A percentile compares a stretch with the other conserved stretches of the same genome.
These are phyloP conservation scores for Myotis yumanensis DNA, from an alignment of 2,113 vertebrate genomes.

Conservation along the genomic window DNA sequence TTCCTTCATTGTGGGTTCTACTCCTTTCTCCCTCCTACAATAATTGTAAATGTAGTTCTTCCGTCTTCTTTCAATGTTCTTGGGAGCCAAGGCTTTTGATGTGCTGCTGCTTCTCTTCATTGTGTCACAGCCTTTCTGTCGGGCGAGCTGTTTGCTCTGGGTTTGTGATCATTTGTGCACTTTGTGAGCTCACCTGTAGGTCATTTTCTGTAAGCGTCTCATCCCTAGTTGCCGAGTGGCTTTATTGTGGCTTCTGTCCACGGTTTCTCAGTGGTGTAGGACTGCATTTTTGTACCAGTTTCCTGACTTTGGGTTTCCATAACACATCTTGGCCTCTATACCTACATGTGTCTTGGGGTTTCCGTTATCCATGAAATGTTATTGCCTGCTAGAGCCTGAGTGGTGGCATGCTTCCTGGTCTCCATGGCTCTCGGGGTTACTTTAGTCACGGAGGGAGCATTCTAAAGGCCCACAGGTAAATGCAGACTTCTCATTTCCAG, in stretches of 20 bases:
- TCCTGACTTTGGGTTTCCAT: neutral
- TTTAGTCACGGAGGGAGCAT: neutral
- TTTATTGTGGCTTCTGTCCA: neutral
- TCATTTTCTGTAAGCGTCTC: constrained; percentile 27
- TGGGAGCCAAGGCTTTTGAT: neutral
- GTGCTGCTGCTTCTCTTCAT: neutral
- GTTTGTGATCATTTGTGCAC: constrained; percentile 5
- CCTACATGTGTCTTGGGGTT: neutral
- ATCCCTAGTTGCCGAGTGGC: neutral
- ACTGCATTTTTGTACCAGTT: neutral
- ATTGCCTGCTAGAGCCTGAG: neutral
- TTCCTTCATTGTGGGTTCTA: neutral
- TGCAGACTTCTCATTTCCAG: neutral
- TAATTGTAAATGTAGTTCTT: neutral
- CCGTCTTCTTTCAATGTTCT: neutral
- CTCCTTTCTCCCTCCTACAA: neutral
- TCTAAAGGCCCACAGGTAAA: neutral
- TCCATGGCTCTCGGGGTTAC: neutral
- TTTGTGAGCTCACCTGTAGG: neutral
- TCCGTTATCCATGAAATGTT: neutral
- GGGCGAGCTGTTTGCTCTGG: neutral
- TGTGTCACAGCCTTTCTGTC: neutral
- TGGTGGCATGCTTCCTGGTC: neutral
- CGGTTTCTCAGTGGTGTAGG: neutral
- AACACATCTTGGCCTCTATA: neutral